Base-by-base conservation (phyloP, 2,888 invertebrate species). In the Galeruca laticollis region DNA sequence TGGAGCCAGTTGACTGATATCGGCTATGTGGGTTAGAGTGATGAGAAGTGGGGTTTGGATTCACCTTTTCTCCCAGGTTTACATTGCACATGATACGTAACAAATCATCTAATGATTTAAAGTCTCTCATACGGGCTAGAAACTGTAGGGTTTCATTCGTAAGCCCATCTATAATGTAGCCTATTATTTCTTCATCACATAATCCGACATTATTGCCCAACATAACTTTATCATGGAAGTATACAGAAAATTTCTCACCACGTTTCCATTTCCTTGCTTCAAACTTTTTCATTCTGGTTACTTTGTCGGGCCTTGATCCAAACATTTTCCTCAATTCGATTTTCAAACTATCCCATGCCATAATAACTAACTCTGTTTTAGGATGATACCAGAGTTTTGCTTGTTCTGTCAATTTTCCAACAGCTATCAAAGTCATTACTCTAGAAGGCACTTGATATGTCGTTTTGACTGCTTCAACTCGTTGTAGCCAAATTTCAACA, bases 91-190 rank as follows among this genome's bases (percentile, higher is more conserved):
- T 63, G 13, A 51, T 60, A 11, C 31, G 40, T 37, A 21, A 60
- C 13, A 64, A 49, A 49, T 59, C 54, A 18, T 65, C 54, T 21
- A 51, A 9, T 33, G 20, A 11, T n/a, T n/a, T n/a, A n/a, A n/a
- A n/a, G n/a, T n/a, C n/a, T n/a, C n/a, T n/a, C n/a, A n/a, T n/a
- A n/a, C n/a, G n/a, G n/a, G n/a, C n/a, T n/a, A n/a, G n/a, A n/a
- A n/a, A n/a, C n/a, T n/a, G n/a, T n/a, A n/a, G n/a, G n/a, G n/a
- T n/a, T n/a, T n/a, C n/a, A n/a, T n/a, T n/a, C n/a, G n/a, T n/a
- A n/a, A n/a, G n/a, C n/a, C 72, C 72, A 59, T 70, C 70, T 18
- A 74, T 70, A 8, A 73, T 33, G 18, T 73, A 67, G 37, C 69
- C 67, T 10, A 73, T 65, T 47, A 67, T 60, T 43, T 73, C 71